These are phyloP conservation scores for Lochmaea capreae DNA, from an alignment of 2,888 invertebrate species.

Conservation along the genomic window DNA sequence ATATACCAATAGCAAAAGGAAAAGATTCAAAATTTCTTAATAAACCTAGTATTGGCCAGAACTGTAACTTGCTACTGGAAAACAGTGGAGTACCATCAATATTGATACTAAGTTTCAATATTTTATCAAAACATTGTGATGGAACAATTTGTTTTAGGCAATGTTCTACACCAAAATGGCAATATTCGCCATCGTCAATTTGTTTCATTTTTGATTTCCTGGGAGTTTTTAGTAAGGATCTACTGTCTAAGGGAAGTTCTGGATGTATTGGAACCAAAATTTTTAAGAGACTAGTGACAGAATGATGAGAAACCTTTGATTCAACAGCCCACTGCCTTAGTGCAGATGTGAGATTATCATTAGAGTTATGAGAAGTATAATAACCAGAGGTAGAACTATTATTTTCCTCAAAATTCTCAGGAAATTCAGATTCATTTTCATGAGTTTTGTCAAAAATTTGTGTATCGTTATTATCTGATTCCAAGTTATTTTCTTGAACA, in stretches of 20 bases:
- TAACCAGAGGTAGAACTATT: too few relatives aligned
- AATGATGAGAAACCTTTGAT: slow-evolving; percentile 12
- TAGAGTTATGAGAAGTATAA: too few relatives aligned
- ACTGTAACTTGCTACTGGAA: slow-evolving; percentile 34
- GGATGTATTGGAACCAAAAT: not conserved
- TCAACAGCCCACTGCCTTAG: slow-evolving; percentile 3
- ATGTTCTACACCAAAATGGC: slow-evolving; percentile 29
- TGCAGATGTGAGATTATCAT: not conserved
- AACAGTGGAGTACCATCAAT: slow-evolving; percentile 38
- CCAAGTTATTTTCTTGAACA: too few relatives aligned
- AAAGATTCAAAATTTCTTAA: slow-evolving; percentile 39
- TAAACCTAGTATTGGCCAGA: slow-evolving; percentile 40
- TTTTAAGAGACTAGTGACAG: slow-evolving; percentile 8
- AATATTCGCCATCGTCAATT: slow-evolving; percentile 12
- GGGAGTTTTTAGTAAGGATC: too few relatives aligned
- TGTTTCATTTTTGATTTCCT: too few relatives aligned
- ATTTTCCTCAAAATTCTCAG: too few relatives aligned
- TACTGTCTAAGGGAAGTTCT: too few relatives aligned
- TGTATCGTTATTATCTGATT: too few relatives aligned
- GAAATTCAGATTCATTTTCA: too few relatives aligned
- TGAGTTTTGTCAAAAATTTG: too few relatives aligned
- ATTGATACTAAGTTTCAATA: slow-evolving; percentile 33
- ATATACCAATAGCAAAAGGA: slow-evolving; percentile 39
- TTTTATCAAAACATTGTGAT: slow-evolving; percentile 22
- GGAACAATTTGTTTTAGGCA: slow-evolving; percentile 16